Percentiles rank a stretch among this genome's conserved stretches.
These are phyloP conservation scores for Turnix velox DNA, from an alignment of 2,113 vertebrate species.

Conservation along the genomic window DNA sequence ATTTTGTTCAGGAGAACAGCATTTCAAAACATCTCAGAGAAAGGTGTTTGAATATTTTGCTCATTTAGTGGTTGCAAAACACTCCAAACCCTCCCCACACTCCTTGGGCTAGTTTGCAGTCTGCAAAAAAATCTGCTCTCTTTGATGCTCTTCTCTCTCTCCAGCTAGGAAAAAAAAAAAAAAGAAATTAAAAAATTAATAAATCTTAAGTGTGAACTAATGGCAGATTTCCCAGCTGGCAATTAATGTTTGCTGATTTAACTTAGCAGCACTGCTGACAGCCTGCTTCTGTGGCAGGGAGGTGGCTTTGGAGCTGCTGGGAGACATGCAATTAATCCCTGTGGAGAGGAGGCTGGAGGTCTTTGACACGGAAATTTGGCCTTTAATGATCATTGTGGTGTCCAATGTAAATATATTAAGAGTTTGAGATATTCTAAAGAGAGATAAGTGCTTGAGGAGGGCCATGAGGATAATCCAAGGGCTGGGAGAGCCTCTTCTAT, in stretches of 20 bases:
- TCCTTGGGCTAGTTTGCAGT: not conserved
- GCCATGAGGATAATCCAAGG: too few species aligned
- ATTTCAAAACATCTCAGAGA: not conserved
- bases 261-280: not conserved
- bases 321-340: not conserved
- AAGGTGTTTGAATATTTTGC: not conserved
- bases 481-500: too few species aligned
- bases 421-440: not conserved
- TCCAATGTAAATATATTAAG: not conserved
- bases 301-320: not conserved
- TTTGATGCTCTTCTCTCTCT: not conserved
- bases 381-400: not conserved
- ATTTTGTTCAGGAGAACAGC: not conserved
- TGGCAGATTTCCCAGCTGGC: constrained; percentile 29
- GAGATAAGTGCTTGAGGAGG: not conserved
- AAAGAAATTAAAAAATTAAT: not conserved
- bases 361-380: not conserved
- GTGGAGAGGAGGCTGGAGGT: not conserved
- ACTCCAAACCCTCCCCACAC: accelerated
- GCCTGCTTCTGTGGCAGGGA: not conserved
- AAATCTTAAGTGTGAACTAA: not conserved
- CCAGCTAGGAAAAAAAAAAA: not conserved
- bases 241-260: constrained; percentile 19
- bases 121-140: not conserved
- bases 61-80: not conserved